Conservation (phyloP, 2,888 invertebrate species). For the Lacanobia wlatinum region DNA sequence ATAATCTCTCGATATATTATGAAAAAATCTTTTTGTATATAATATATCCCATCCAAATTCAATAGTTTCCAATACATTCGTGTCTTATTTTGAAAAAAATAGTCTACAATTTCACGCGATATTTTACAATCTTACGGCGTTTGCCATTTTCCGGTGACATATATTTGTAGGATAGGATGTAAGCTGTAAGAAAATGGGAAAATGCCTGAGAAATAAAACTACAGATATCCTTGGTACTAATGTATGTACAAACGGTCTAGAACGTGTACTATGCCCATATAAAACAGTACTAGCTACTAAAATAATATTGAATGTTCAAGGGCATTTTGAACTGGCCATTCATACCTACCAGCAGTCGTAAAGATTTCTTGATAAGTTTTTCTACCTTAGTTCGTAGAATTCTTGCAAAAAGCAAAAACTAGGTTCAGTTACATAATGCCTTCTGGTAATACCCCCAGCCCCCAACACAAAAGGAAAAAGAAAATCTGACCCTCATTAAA, state of each 20-base stretch:
- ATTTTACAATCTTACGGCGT: no score
- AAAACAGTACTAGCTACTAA: not conserved
- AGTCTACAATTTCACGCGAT: no score
- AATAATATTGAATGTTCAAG: conserved; percentile 21
- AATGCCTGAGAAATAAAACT: conserved; percentile 24
- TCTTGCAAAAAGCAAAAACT: not conserved
- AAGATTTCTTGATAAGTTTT: conserved; percentile 6
- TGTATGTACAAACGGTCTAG: conserved; percentile 2
- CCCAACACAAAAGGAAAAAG: not conserved
- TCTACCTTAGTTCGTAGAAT: not conserved
- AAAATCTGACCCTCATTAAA: conserved; percentile 14
- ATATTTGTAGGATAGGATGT: conserved; percentile 18
- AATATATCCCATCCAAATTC: no score
- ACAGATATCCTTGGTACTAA: conserved; percentile 17
- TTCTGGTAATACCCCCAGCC: not conserved
- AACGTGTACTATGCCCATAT: not conserved
- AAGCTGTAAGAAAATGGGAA: conserved; percentile 45
- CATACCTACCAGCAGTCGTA: conserved; percentile 7
- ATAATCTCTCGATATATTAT: no score
- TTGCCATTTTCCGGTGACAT: no score
- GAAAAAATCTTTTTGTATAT: no score
- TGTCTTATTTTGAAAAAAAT: no score
- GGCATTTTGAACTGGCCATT: conserved; percentile 6
- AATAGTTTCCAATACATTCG: no score
- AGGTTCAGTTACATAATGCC: not conserved